Base-by-base conservation (phyloP, 1,140 invertebrate species). In the Polyergus mexicanus region DNA sequence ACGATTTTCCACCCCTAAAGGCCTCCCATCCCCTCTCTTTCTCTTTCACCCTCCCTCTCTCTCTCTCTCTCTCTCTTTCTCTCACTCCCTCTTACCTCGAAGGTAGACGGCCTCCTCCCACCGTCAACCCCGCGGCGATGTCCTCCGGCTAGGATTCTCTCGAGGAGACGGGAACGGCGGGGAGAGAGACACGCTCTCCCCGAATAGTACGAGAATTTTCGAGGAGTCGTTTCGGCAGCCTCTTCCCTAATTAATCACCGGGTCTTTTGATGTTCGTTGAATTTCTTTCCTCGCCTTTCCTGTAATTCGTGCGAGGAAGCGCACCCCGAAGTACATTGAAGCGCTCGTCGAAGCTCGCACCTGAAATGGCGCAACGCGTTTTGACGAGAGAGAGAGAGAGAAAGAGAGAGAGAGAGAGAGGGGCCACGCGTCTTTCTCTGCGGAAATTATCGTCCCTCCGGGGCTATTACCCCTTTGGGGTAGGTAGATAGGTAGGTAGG, bases 291-390 rank as follows among this genome's bases (percentile, higher is more conserved):
- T 68, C 22, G 44, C 63, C 47, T 19, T 19, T 51, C 62, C 32
- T 28, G 54, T 60, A 66, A 80, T 56, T 80, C 77, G 25, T 28
- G 54, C 68, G 51, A 60, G 25, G 56, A n/a, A 8, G 38, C 66
- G 25, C 51, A 25, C 25, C 41, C 54, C 66, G 65, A 44, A 54
- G 51, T 35, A 71, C 78, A 51, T 38, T 22, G 16, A 60, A 83
- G 68, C 54, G 38, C 68, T 60, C 35, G 51, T 44, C 63, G 47
- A 25, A 35, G 47, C 47, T 69, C 78, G 68, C 78, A 83, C 68
- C 78, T 83, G 78, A 83, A 84, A 84, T 84, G 71, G 83, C 71
- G 83, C 72, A 83, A 84, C 83, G 74, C 83, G 83, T 84, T 65
- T 72, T 54, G 62, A 65, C 56, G 35, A 58, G 47, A 16, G 13